These are phyloP conservation scores for Branchinecta lindahli DNA, from an alignment of 1,140 invertebrate species.

Conservation along the genomic window DNA sequence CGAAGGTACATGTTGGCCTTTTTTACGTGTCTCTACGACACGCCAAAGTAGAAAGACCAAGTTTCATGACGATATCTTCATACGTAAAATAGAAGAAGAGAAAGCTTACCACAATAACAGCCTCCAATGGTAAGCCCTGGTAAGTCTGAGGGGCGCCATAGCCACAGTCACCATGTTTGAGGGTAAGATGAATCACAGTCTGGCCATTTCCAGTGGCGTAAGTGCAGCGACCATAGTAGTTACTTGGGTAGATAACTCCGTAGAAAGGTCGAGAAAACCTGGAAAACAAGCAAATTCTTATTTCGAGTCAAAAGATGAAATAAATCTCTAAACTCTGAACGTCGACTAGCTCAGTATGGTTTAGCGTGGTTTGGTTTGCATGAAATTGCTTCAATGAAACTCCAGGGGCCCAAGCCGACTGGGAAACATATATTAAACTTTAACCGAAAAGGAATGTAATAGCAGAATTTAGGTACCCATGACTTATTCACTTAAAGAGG, in stretches of 20 bases:
- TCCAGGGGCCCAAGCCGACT: too few species aligned
- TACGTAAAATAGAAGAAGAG: neutral
- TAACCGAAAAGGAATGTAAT: too few species aligned
- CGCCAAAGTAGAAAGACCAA: too few species aligned
- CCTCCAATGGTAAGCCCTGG: constrained; percentile 16
- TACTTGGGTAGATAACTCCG: constrained; percentile 24
- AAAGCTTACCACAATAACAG: constrained; percentile 22
- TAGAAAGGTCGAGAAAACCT: constrained; percentile 23
- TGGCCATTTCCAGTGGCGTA: constrained; percentile 22
- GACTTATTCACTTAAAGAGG: too few species aligned
- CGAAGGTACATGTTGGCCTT: too few species aligned
- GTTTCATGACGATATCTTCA: neutral
- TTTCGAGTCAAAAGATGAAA: neutral
- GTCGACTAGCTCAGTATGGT: neutral
- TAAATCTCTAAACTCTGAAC: neutral
- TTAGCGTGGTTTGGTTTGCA: too few species aligned
- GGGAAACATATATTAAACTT: too few species aligned
- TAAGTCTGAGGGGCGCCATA: constrained; percentile 12
- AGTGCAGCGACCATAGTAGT: constrained; percentile 22
- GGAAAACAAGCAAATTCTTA: neutral
- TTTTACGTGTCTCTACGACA: too few species aligned
- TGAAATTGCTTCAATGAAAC: too few species aligned
- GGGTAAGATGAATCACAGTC: constrained; percentile 16
- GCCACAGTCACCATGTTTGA: constrained; percentile 24
- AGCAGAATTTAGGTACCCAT: too few species aligned